phyloP scores from a whole-genome alignment of 2,797 vertebrate species.

The Cossypha caffra region DNA sequence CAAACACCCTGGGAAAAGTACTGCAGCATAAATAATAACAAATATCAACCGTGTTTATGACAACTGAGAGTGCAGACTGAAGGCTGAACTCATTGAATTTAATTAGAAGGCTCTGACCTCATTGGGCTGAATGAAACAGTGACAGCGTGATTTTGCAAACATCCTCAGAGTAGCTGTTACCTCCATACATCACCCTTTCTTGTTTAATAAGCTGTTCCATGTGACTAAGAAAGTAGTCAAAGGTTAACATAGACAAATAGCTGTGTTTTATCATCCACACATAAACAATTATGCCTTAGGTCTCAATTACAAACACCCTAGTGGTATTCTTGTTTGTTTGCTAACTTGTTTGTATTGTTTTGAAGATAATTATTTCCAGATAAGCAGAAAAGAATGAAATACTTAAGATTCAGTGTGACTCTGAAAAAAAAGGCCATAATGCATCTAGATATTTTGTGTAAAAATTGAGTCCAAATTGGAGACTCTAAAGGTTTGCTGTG shows the following conservation, averaged over 20 bases:
- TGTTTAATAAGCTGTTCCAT: slow-evolving; percentile 32
- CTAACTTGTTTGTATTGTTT: neutral
- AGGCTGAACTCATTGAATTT: slow-evolving; percentile 1
- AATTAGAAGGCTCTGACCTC: slow-evolving; percentile 25
- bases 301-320: slow-evolving; percentile 16
- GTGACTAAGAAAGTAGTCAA: slow-evolving; percentile 38
- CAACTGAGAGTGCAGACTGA: neutral
- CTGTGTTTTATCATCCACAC: neutral
- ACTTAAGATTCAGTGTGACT: neutral
- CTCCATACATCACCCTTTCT: neutral
- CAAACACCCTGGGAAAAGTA: neutral
- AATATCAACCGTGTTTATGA: slow-evolving; percentile 19
- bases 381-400: neutral
- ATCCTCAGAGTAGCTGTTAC: neutral
- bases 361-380: slow-evolving; percentile 13
- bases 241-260: slow-evolving; percentile 52
- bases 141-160: neutral
- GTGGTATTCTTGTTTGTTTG: neutral
- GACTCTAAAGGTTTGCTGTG: neutral
- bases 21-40: slow-evolving; percentile 3
- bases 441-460: neutral
- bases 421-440: neutral
- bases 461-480: neutral
- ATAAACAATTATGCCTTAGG: slow-evolving; percentile 24
- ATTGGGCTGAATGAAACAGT: neutral